Evolutionary conservation across 2,113 vertebrate genomes (phyloP), one percentile per base, ranked within the genome.

Genomic region (Promerops cafer): DNA sequence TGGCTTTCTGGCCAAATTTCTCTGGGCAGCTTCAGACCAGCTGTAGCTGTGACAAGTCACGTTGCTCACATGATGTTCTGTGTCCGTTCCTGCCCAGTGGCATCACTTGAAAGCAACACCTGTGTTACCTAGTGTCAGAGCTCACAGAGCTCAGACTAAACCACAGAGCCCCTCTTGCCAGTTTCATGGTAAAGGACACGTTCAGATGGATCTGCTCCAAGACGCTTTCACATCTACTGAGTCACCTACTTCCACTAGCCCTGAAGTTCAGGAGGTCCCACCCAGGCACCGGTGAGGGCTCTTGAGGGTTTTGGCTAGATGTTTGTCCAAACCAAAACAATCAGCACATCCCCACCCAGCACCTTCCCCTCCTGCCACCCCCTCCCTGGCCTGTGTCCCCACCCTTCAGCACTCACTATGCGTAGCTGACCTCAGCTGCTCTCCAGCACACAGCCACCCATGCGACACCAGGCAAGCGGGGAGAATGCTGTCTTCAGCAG

Each of bases 381-480:
- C 52, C n/a, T 35, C 60, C 23, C 64, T 2, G 1, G 18, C 22
- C 83, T 4, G 2, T 11, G 27, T 23, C 30, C 30, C 3, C 27
- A 8, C 7, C 42, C 22, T 52, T 7, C 5, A 53, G 59, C 68
- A 44, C 52, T 23, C 72, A 10, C 16, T 2, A 0, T 0, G 2
- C 3, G 35, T 1, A 22, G 49, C 56, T 71, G 71, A 54, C 52
- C 57, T 11, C 59, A 17, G 4, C 0, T 15, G 72, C 82, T 39
- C 77, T 8, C 24, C 15, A 7, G 33, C 49, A 59, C 20, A 10
- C 27, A 8, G 5, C 30, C 13, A 1, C 31, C 4, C 2, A 14
- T 2, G 11, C 0, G 2, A 39, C 49, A 60, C 12, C 23, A n/a
- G 22, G 40, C 37, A 18, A 63, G 22, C 0, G 0, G 54, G 53